Percentiles rank a stretch among this genome's conserved stretches.
Conservation (phyloP, 37 sponge, comb jelly and placozoan species). For the Crambe crambe region DNA sequence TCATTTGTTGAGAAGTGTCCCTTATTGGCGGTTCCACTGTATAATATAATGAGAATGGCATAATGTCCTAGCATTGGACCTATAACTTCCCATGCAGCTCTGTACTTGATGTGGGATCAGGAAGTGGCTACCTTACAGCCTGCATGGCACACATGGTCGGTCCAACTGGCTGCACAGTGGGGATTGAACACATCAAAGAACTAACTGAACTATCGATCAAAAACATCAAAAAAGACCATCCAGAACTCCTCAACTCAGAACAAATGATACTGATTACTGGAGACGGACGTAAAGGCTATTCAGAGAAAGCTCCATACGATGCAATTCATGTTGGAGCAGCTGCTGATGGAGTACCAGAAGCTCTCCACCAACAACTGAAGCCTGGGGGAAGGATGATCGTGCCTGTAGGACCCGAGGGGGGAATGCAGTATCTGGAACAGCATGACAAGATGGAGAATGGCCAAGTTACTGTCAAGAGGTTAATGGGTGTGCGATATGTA, state of each 20-base stretch:
- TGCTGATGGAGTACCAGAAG: constrained; percentile 76
- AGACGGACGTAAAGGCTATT: constrained; percentile 91
- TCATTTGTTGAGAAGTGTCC: too few species aligned
- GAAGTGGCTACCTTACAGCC: constrained; percentile 92
- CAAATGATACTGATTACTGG: constrained; percentile 61
- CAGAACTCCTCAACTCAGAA: constrained; percentile 46
- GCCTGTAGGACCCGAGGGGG: constrained; percentile 93
- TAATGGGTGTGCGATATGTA: constrained; percentile 96
- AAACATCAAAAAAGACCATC: constrained; percentile 73
- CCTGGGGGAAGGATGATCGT: constrained; percentile 88
- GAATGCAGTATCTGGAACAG: constrained; percentile 84
- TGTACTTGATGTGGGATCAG: constrained; percentile 91
- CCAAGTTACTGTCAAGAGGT: constrained; percentile 46
- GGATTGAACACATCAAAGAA: constrained; percentile 96
- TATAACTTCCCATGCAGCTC: background rate
- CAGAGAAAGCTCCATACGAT: constrained; percentile 85
- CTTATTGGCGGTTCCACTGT: background rate
- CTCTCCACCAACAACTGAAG: constrained; percentile 88
- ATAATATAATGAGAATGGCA: background rate
- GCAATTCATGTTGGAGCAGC: constrained; percentile 99
- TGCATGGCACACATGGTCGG: constrained; percentile 98
- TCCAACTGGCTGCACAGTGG: constrained; percentile 82
- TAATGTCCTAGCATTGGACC: too few species aligned
- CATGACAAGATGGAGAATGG: constrained; percentile 83
- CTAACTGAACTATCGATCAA: constrained; percentile 70